These are phyloP conservation scores for Dicrurus megarhynchus DNA, from an alignment of 2,113 vertebrate species.

Conservation along the genomic window DNA sequence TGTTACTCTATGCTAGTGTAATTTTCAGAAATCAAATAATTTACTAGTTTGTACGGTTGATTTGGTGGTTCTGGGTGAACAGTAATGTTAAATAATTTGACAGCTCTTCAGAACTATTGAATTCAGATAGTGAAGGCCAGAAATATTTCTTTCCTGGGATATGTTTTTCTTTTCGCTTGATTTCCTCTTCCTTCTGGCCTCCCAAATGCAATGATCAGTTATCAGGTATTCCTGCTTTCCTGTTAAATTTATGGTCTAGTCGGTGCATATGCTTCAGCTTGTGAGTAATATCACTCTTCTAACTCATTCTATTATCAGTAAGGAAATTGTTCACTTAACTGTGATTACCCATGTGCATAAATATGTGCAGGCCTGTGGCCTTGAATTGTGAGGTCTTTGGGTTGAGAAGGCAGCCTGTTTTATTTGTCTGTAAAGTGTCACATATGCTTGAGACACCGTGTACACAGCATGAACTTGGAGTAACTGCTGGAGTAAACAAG, in stretches of 20 bases:
- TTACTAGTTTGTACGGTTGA: not conserved
- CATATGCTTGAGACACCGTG: not conserved
- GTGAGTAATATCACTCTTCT: not conserved
- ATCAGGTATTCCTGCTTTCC: not conserved
- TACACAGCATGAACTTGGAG: not conserved
- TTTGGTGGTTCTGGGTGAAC: not conserved
- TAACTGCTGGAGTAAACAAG: not conserved
- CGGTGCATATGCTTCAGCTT: not conserved
- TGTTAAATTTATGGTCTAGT: not conserved
- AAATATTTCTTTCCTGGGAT: not conserved
- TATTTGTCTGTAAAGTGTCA: not conserved
- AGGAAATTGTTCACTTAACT: not conserved
- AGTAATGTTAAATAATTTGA: not conserved
- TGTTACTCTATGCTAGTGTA: not conserved
- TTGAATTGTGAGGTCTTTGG: not conserved
- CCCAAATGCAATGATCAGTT: not conserved
- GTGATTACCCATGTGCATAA: not conserved
- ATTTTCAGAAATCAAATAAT: not conserved
- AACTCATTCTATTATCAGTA: not conserved
- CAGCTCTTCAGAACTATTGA: not conserved
- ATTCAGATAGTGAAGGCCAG: not conserved
- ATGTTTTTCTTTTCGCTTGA: not conserved
- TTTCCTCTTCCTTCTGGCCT: not conserved
- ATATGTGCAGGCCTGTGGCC: not conserved
- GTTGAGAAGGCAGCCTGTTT: not conserved